These are phyloP conservation scores for Penelope pileata DNA, from an alignment of 2,113 vertebrate genomes.

Conservation along the genomic window DNA sequence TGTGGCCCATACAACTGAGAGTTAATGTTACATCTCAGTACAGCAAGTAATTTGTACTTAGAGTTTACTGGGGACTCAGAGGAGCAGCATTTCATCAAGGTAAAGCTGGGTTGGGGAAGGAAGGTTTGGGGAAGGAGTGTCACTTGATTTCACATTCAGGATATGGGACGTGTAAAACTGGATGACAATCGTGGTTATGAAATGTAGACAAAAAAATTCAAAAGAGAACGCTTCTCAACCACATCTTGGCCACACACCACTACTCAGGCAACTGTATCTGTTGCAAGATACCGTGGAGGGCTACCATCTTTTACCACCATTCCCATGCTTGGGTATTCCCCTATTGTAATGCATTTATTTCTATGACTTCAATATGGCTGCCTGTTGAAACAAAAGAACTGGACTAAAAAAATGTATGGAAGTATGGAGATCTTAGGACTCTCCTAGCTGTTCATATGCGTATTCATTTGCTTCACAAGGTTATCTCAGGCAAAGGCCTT, in stretches of 20 bases:
- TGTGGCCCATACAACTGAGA: background rate
- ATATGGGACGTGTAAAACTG: background rate
- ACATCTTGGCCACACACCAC: background rate
- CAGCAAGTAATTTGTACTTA: background rate
- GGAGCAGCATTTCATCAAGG: background rate
- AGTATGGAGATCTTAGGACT: background rate
- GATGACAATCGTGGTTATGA: background rate
- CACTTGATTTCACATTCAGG: background rate
- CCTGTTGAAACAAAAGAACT: background rate
- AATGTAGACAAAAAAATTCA: background rate
- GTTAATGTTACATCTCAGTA: background rate
- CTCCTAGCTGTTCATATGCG: background rate
- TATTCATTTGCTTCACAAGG: background rate
- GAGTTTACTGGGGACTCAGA: background rate
- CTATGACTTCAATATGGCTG: background rate
- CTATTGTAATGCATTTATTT: background rate
- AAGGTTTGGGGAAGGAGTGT: accelerated
- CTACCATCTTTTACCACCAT: background rate
- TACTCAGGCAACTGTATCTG: background rate
- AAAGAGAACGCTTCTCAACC: background rate
- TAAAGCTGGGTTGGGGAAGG: background rate
- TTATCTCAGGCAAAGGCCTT: background rate
- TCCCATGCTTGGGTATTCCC: background rate
- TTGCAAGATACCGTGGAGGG: background rate
- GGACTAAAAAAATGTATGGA: background rate